phyloP scores from a whole-genome alignment of 2,888 invertebrate species.

The Leucophenga maculata region DNA sequence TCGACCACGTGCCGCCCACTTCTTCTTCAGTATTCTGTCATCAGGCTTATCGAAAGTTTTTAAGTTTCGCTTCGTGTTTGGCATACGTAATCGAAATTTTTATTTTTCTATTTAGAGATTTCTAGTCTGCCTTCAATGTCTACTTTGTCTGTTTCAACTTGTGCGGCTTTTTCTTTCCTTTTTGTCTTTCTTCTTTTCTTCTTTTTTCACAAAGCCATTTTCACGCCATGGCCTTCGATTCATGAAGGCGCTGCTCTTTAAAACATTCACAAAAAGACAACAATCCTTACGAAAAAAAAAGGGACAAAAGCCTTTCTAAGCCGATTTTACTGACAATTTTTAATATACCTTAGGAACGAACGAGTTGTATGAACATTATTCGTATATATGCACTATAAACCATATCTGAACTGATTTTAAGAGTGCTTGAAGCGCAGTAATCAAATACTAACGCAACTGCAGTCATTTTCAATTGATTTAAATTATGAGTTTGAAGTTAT shows the following conservation, averaged over 20 bases:
- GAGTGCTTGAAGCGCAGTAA: too few species aligned
- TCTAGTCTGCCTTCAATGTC: slow-evolving; percentile 38
- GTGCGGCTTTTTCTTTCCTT: slow-evolving; percentile 24
- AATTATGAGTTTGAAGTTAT: too few species aligned
- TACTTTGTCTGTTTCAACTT: slow-evolving; percentile 3
- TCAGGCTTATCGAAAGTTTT: slow-evolving; percentile 64
- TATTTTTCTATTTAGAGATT: slow-evolving; percentile 52
- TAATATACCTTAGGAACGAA: too few species aligned
- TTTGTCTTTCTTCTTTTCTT: slow-evolving; percentile 11
- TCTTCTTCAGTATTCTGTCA: slow-evolving; percentile 29
- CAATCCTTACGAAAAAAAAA: too few species aligned
- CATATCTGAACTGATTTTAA: too few species aligned
- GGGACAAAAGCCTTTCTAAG: too few species aligned
- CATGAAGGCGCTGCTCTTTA: not conserved
- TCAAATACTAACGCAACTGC: too few species aligned
- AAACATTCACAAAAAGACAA: not conserved
- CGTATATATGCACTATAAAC: too few species aligned
- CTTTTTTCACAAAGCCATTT: slow-evolving; percentile 27
- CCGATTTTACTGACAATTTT: too few species aligned
- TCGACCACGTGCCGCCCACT: not conserved
- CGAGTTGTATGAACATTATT: too few species aligned
- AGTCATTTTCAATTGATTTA: too few species aligned
- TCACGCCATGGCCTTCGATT: too few species aligned
- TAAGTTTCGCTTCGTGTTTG: slow-evolving; percentile 64
- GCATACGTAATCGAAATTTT: slow-evolving; percentile 60